Conservation (phyloP, 2,797 vertebrate genomes). For the Mycteria americana region DNA sequence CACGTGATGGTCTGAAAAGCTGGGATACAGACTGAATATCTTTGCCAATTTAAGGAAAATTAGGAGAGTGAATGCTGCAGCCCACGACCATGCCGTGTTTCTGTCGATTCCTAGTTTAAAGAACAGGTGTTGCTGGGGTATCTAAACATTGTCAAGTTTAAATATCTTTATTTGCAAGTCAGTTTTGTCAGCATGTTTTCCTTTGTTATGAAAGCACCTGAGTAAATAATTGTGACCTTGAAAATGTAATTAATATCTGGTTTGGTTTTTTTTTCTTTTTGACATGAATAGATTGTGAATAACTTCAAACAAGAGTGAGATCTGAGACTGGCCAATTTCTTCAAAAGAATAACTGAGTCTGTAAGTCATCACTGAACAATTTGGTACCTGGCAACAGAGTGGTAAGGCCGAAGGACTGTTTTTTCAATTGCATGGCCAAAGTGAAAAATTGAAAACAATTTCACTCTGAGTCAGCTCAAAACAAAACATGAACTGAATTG, state of each 20-base stretch:
- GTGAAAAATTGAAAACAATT: slow-evolving; percentile 9
- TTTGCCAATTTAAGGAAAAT: background rate
- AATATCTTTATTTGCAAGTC: background rate
- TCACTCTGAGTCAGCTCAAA: background rate
- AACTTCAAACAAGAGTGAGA: background rate
- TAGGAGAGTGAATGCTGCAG: background rate
- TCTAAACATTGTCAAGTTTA: background rate
- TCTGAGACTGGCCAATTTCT: background rate
- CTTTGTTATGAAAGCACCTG: background rate
- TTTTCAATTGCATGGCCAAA: background rate
- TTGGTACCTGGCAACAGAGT: background rate
- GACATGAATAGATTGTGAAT: background rate
- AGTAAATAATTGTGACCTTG: background rate
- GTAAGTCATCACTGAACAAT: background rate
- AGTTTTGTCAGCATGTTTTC: background rate
- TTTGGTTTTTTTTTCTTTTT: background rate
- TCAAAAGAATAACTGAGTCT: background rate
- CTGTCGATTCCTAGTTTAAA: background rate
- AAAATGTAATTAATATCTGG: background rate
- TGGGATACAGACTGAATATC: background rate
- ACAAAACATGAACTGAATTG: background rate
- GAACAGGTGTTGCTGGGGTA: background rate
- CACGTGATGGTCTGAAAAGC: background rate
- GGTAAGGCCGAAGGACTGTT: background rate
- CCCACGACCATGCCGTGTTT: background rate